A percentile compares a stretch with the other conserved stretches of the same genome.
Conservation (phyloP, 2,113 vertebrate genomes). For the Origma solitaria region DNA sequence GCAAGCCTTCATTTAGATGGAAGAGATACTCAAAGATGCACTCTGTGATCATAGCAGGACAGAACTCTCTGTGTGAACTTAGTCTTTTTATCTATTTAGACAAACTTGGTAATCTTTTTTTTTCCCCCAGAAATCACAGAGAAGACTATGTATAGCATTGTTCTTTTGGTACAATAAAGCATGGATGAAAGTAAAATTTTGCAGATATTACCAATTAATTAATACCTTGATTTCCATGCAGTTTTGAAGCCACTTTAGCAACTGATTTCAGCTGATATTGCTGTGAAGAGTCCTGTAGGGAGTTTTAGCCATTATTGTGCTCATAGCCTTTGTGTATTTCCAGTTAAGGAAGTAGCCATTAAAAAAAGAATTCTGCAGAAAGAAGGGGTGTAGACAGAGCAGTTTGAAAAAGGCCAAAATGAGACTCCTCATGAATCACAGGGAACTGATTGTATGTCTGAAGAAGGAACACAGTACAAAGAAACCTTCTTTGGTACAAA, state of each 20-base stretch:
- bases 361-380: not conserved
- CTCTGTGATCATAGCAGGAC: not conserved
- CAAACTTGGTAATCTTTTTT: not conserved
- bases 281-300: not conserved
- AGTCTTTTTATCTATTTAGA: not conserved
- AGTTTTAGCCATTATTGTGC: not conserved
- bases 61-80: not conserved
- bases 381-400: not conserved
- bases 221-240: not conserved
- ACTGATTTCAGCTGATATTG: not conserved
- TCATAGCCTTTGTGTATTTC: not conserved
- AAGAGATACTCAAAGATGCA: not conserved
- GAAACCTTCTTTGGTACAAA: not conserved
- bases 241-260: not conserved
- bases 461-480: not conserved
- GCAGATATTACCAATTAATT: not conserved
- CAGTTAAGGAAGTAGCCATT: not conserved
- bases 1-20: not conserved
- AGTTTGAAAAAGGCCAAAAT: not conserved
- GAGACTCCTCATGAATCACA: not conserved
- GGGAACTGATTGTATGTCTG: not conserved
- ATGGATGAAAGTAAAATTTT: not conserved
- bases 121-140: not conserved
- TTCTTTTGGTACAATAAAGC: not conserved
- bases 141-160: not conserved